Evolutionary conservation across 1,140 invertebrate species (phyloP).

Genomic region (Ips nitidus): DNA sequence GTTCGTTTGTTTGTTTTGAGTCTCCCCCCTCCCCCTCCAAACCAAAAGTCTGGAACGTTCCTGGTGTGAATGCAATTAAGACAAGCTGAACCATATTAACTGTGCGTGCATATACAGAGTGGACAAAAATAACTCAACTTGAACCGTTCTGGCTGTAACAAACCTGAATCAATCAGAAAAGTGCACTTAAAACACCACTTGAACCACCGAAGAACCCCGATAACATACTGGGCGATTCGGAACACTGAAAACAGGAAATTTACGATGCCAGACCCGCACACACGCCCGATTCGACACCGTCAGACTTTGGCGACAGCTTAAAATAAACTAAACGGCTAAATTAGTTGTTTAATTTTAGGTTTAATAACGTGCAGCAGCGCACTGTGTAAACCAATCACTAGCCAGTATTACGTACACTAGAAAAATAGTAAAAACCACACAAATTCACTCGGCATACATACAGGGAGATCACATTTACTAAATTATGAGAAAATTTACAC

Average conservation of each 20-base stretch:
- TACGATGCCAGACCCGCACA: constrained; percentile 9
- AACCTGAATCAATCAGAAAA: not conserved
- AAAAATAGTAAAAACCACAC: too few species aligned
- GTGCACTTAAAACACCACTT: constrained; percentile 2
- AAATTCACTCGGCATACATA: too few species aligned
- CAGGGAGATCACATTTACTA: too few species aligned
- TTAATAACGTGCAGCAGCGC: constrained; percentile 14
- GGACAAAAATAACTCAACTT: not conserved
- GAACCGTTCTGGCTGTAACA: not conserved
- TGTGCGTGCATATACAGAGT: too few species aligned
- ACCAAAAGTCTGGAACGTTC: too few species aligned
- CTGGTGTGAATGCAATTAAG: too few species aligned
- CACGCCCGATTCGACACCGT: constrained; percentile 16
- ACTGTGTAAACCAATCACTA: too few species aligned
- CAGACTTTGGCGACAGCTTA: constrained; percentile 18
- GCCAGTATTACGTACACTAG: too few species aligned
- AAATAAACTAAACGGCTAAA: constrained; percentile 20
- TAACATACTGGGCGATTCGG: not conserved
- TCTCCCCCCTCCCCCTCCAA: too few species aligned
- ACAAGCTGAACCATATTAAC: too few species aligned
- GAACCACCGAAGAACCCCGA: constrained; percentile 1
- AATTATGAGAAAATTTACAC: too few species aligned
- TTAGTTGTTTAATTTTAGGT: constrained; percentile 27
- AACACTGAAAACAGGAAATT: constrained; percentile 1
- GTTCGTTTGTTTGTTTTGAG: too few species aligned